phyloP scores from a whole-genome alignment of 2,797 vertebrate species.

The Rhinatrema bivittatum region DNA sequence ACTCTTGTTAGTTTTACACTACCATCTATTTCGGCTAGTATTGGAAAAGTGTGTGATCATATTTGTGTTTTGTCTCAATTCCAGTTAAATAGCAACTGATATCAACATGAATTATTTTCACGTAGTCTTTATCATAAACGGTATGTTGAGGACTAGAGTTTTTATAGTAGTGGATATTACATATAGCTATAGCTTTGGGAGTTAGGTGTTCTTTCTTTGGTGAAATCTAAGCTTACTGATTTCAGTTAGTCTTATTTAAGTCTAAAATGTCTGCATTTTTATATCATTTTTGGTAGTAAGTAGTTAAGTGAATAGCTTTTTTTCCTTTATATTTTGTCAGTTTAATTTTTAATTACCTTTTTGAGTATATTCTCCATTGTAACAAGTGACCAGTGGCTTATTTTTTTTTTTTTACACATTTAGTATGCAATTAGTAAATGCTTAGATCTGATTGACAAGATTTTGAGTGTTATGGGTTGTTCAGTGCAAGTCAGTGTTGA shows the following conservation, averaged over 20 bases:
- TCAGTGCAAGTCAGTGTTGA: too few relatives aligned
- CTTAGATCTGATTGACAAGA: slow-evolving; percentile 11
- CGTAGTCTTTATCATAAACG: slow-evolving; percentile 50
- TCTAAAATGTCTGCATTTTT: slow-evolving; percentile 62
- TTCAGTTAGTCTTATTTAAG: slow-evolving; percentile 79
- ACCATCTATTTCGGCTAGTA: slow-evolving; percentile 36
- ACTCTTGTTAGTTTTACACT: slow-evolving; percentile 31
- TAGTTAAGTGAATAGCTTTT: slow-evolving; percentile 49
- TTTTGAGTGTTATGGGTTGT: slow-evolving; percentile 21
- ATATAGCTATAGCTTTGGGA: slow-evolving; percentile 60
- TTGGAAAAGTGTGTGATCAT: slow-evolving; percentile 48
- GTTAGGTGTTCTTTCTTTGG: slow-evolving; percentile 54
- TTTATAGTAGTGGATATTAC: slow-evolving; percentile 51
- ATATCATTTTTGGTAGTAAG: slow-evolving; percentile 46
- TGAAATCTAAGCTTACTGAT: slow-evolving; percentile 62
- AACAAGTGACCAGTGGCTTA: slow-evolving; percentile 44
- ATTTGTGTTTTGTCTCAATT: slow-evolving; percentile 53
- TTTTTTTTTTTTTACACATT: slow-evolving; percentile 48
- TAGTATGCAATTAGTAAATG: background rate
- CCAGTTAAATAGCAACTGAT: slow-evolving; percentile 49
- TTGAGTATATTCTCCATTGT: slow-evolving; percentile 56
- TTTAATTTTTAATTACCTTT: slow-evolving; percentile 45
- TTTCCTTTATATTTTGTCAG: slow-evolving; percentile 41
- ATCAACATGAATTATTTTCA: slow-evolving; percentile 51
- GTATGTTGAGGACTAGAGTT: slow-evolving; percentile 37